These are phyloP conservation scores for Dendrocincla tyrannina DNA, from an alignment of 2,797 vertebrate species.

Conservation along the genomic window DNA sequence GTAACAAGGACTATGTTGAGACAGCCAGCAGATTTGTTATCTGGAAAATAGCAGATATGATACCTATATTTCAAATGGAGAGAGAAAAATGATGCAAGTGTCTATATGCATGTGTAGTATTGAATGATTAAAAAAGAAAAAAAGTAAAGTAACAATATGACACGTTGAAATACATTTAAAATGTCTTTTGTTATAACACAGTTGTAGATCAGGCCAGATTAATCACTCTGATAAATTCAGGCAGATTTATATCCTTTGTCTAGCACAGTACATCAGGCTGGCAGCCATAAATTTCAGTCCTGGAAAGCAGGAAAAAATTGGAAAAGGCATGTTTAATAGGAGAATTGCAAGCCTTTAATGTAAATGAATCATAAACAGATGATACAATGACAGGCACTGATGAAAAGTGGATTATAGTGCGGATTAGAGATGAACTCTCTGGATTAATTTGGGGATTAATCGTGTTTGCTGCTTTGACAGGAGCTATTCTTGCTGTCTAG, in stretches of 20 bases:
- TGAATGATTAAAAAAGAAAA: not conserved
- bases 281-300: not conserved
- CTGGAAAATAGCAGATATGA: not conserved
- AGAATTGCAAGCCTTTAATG: not conserved
- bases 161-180: not conserved
- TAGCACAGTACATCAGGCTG: not conserved
- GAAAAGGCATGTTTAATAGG: not conserved
- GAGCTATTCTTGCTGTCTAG: not conserved
- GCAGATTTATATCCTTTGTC: not conserved
- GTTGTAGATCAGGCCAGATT: not conserved
- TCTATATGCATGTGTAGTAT: not conserved
- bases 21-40: not conserved
- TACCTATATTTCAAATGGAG: not conserved
- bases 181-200: not conserved
- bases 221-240: not conserved
- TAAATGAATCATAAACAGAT: not conserved
- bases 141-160: not conserved
- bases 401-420: not conserved
- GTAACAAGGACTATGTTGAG: not conserved
- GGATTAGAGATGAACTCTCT: not conserved
- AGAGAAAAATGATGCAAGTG: not conserved
- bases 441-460: not conserved
- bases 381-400: not conserved
- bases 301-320: not conserved
- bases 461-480: slow-evolving; percentile 5